Base-by-base conservation (phyloP, 2,797 vertebrate genomes). In the Podarcis siculus region DNA sequence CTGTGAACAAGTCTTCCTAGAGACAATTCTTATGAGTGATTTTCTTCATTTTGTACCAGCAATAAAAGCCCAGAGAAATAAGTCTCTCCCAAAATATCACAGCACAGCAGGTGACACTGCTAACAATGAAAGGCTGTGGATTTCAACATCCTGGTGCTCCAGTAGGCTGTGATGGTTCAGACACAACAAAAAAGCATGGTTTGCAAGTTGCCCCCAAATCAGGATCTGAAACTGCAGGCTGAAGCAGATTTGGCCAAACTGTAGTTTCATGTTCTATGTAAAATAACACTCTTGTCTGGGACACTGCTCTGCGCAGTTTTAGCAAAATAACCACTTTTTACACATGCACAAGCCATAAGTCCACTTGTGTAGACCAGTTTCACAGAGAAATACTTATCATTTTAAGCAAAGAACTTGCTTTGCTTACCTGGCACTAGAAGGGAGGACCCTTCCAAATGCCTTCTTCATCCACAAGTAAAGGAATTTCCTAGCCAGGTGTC, bases 401-500 rank as follows among this genome's bases (percentile, higher is more conserved):
- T n/a, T 71, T 7, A 23, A 3, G 3, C 32, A 64, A 67, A 64
- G 2, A 19, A 30, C 4, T 5, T 71, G 23, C 71, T 78, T 35
- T 86, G 9, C 89, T 55, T 97, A 98, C 98, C 97, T 99, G 92
- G 98, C 98, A 96, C 95, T 93, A 55, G 97, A 97, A 87, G 97
- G 98, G 77, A 96, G 96, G 88, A 98, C 90, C 94, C 96, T 96
- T 86, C 98, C 99, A 96, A 99, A 99, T 3, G 98, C 98, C 72
- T 96, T 97, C 87, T 86, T 93, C 66, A 97, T 97, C 99, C 99
- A 99, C 89, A 98, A 95, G 91, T 87, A 95, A 49, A 99, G 96
- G 92, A 98, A 99, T 92, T 99, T 99, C 92, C 98, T 97, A 85
- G 97, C 96, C 90, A 99, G 90, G 73, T 98, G 97, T 73, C 98